Conservation (phyloP, 2,113 vertebrate genomes). For the Dasypus novemcinctus region DNA sequence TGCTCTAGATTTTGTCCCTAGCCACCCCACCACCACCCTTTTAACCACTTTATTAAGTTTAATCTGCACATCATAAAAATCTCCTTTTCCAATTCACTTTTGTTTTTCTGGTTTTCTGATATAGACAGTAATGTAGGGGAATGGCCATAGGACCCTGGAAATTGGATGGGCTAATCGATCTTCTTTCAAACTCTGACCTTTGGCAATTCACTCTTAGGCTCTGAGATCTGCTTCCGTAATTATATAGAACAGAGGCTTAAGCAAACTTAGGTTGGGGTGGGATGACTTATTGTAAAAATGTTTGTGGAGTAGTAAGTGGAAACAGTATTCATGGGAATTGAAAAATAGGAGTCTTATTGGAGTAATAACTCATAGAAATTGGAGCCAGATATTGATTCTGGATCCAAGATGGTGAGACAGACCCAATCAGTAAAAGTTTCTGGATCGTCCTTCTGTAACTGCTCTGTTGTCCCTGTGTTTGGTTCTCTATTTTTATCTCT, state of each 20-base stretch:
- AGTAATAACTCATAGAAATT: neutral
- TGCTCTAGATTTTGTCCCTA: neutral
- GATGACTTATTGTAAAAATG: neutral
- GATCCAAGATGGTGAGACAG: neutral
- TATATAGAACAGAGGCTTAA: neutral
- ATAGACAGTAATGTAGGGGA: neutral
- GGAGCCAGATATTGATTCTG: neutral
- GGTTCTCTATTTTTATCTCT: neutral
- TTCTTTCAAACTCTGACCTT: neutral
- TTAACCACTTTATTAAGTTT: neutral
- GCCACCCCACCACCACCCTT: rapidly evolving
- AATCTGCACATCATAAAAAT: neutral
- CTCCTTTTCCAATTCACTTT: neutral
- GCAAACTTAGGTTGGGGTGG: neutral
- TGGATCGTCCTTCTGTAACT: neutral
- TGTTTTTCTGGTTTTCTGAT: neutral
- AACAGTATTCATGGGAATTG: neutral
- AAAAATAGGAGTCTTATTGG: neutral
- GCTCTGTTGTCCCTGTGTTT: neutral
- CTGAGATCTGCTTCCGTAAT: neutral
- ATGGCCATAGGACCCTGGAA: neutral
- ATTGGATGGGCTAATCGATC: neutral
- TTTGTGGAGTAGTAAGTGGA: neutral
- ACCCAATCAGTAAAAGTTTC: neutral
- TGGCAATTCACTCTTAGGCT: neutral